Percentiles rank a stretch among this genome's conserved stretches.
Conservation (phyloP, 2,888 invertebrate species). For the Podotricha telesiphe region DNA sequence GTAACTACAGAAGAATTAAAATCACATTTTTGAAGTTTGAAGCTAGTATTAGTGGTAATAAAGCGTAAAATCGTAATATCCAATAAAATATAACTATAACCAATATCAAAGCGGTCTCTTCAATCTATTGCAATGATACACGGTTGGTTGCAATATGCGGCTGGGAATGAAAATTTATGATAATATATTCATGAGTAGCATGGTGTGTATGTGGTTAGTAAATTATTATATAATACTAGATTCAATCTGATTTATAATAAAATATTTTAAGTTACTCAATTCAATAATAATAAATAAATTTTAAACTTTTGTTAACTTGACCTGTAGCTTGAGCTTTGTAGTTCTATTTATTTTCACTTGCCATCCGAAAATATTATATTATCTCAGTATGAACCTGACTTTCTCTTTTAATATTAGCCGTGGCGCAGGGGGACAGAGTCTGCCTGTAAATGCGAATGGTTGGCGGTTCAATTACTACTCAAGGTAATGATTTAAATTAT, state of each 20-base stretch:
- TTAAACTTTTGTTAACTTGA: no score
- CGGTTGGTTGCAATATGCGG: slow-evolving; percentile 35
- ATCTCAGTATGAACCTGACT: no score
- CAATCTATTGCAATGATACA: slow-evolving; percentile 28
- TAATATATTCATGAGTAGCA: slow-evolving; percentile 43
- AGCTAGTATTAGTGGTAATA: not conserved
- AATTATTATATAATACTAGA: slow-evolving; percentile 23
- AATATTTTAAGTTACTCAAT: not conserved
- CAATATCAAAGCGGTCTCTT: slow-evolving; percentile 26
- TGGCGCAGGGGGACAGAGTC: no score
- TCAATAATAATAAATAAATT: not conserved
- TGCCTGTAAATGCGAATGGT: no score
- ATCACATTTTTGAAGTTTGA: not conserved
- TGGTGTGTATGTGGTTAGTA: slow-evolving; percentile 27
- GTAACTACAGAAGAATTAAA: no score
- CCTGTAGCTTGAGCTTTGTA: no score
- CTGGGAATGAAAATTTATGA: slow-evolving; percentile 42
- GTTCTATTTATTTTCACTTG: no score
- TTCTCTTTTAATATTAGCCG: no score
- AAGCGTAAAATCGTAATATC: not conserved
- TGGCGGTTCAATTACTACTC: no score
- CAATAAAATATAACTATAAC: slow-evolving; percentile 5
- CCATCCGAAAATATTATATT: no score
- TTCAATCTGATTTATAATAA: slow-evolving; percentile 1
- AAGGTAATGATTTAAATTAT: no score